Base-by-base conservation (phyloP, 2,888 invertebrate genomes). In the Nomada ruficornis region DNA sequence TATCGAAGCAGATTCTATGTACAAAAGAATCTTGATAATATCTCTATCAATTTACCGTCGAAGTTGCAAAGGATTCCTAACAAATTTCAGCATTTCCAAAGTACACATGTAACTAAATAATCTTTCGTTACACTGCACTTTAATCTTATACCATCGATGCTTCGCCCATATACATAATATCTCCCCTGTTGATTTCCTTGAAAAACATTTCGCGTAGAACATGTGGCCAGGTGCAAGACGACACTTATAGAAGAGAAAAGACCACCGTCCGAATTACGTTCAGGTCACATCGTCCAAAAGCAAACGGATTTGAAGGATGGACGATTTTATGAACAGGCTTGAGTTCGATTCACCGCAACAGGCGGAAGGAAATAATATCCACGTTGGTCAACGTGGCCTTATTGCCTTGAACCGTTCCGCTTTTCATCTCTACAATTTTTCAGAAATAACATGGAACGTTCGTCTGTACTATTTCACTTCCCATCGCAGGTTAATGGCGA, bases 331-430 rank as follows among this genome's bases (percentile, higher is more conserved):
- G 70, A 62, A 57, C 50, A 50, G 70, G 73, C 44, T 64, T 47
- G 26, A 20, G 60, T 77, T 85, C 83, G 85, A 84, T 84, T 79
- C 73, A 77, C 55, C 44, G 85, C 85, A 85, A 85, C 85, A 85
- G 83, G 85, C 85, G 73, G 85, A 85, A 85, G 79, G 81, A 79
- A 85, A 84, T 84, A 79, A 85, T 84, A 82, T 82, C 82, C 62
- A 64, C 23, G 47, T 65, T 70, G 75, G 71, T 52, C 74, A 69
- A 55, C 3, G 47, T 50, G 44, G 65, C 36, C 52, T 29, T 57
- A 69, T 69, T 69, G 68, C 55, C 42, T 57, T 42, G 18, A n/a
- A 57, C 2, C 52, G 11, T 57, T 44, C 7, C 44, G 3, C 44
- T n/a, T 69, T 57, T 57, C 23, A n/a, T 57, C 55, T 23, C 42